Conservation (phyloP, 1,140 invertebrate species). For the Araneus ventricosus region DNA sequence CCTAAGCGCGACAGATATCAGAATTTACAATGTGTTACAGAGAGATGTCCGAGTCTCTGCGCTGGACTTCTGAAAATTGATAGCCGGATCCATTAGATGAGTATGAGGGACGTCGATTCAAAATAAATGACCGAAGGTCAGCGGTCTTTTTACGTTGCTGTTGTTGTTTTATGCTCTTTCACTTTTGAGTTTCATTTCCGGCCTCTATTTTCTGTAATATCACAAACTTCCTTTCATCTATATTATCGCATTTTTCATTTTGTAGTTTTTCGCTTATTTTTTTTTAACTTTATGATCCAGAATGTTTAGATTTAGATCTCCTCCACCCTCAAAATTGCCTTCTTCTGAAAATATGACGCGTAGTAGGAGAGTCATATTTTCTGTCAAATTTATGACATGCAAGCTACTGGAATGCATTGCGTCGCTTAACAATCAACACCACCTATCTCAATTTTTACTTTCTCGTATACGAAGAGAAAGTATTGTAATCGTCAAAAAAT, state of each 20-base stretch:
- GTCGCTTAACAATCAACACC: no score
- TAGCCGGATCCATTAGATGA: constrained; percentile 51
- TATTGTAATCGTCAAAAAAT: no score
- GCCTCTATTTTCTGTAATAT: background rate
- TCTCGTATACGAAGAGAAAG: no score
- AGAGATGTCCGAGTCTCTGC: constrained; percentile 27
- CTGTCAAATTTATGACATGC: no score
- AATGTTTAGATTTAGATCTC: no score
- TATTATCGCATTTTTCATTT: background rate
- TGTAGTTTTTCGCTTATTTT: background rate
- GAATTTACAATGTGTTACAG: constrained; percentile 64
- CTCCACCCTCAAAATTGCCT: no score
- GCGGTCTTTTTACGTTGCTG: background rate
- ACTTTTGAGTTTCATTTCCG: background rate
- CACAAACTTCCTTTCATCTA: background rate
- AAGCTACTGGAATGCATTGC: no score
- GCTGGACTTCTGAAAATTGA: constrained; percentile 36
- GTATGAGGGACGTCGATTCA: constrained; percentile 6
- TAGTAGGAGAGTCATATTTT: no score
- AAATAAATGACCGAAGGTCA: constrained; percentile 60
- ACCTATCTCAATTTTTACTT: no score
- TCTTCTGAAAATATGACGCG: no score
- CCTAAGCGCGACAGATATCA: constrained; percentile 55
- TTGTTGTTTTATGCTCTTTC: background rate
- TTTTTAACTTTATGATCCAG: background rate